Evolutionary conservation across 2,113 vertebrate species (phyloP).

Genomic region (Rhineura floridana): DNA sequence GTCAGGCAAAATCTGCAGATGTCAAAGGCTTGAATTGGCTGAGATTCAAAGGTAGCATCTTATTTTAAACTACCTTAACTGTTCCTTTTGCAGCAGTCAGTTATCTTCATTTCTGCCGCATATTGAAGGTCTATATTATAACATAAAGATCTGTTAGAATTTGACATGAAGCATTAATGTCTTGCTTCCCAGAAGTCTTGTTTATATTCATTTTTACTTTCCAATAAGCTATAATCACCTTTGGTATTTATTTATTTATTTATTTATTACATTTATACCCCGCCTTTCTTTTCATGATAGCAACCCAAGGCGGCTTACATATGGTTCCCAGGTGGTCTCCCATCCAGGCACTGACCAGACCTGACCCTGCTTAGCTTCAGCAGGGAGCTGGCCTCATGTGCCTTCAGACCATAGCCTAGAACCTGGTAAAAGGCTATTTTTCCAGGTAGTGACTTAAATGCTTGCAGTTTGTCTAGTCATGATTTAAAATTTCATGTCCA

Average conservation of each 20-base stretch:
- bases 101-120: background rate
- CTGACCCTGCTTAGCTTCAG: no score
- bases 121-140: background rate
- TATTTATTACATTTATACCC: no score
- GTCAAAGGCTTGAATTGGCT: slow-evolving; percentile 14
- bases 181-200: background rate
- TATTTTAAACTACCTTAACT: background rate
- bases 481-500: background rate
- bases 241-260: no score
- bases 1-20: background rate
- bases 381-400: no score
- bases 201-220: background rate
- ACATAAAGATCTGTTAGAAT: background rate
- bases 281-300: no score
- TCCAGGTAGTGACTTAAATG: background rate
- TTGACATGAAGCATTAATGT: background rate
- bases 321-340: no score
- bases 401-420: no score
- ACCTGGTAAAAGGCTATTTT: background rate
- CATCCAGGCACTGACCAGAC: no score
- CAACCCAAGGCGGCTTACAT: no score
- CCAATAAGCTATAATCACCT: background rate
- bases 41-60: slow-evolving; percentile 9
- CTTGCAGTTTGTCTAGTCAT: background rate
- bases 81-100: background rate